Evolutionary conservation across 2,888 invertebrate species (phyloP), one percentile per base, ranked within the genome.

Genomic region (Plagodis pulveraria): DNA sequence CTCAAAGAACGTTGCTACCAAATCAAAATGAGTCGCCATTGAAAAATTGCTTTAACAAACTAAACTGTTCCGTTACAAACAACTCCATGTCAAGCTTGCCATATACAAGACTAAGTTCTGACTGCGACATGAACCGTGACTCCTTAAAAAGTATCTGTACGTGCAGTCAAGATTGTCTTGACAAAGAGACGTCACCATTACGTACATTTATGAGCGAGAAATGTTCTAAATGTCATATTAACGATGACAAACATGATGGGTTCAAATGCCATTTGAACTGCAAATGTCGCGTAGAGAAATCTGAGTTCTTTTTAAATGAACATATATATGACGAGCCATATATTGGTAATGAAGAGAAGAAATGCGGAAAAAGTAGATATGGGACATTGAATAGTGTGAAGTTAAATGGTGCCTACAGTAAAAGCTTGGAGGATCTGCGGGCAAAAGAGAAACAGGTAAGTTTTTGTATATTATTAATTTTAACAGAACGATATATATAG

Each of bases 311-410:
- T 41, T 61, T 87, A 0, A 77, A 81, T 35, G 95, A 95, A 67
- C 95, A 94, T 68, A 94, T 95, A 34, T 95, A 95, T 73, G 95
- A 95, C 65, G 94, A 94, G 67, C 95, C 95, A 0, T 94, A 87
- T 74, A 80, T 72, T 62, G 70, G 71, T 44, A 66, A 53, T 22
- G 69, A 50, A 32, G 68, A 57, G 50, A 67, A 65, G 48, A 62
- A 34, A 7, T 61, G 64, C 46, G 62, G 53, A 8, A 73, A 46
- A 22, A 80, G 73, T 54, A 74, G 67, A 5, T 89, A 90, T 52
- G 87, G 89, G 9, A 82, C 82, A 0, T 55, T 91, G 42, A 87
- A 86, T 48, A 70, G 66, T 11, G 71, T 80, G 64, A 83, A 80
- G 50, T 56, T 63, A 11, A 71, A 72, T 2, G 65, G 53, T 50